Percentiles rank a stretch among this genome's conserved stretches.
These are phyloP conservation scores for Syndactyla subalaris DNA, from an alignment of 2,797 vertebrate genomes.

Conservation along the genomic window DNA sequence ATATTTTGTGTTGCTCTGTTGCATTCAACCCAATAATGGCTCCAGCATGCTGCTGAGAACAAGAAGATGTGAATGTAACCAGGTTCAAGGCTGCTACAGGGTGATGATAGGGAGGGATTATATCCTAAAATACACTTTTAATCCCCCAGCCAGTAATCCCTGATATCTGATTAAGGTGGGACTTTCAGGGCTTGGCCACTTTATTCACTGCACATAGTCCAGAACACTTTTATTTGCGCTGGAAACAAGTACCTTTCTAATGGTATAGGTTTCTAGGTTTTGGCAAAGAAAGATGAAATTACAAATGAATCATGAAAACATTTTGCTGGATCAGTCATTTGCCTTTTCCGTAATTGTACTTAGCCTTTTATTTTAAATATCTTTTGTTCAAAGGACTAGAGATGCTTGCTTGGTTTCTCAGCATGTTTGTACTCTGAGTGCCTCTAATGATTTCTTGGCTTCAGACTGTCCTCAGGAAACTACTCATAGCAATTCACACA, in stretches of 20 bases:
- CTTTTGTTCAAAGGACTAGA: conserved; percentile 13
- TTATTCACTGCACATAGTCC: not conserved
- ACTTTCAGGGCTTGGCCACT: not conserved
- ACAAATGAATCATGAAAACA: not conserved
- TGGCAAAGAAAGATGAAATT: not conserved
- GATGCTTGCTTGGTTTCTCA: conserved; percentile 1
- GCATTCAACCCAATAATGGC: not conserved
- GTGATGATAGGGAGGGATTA: not conserved
- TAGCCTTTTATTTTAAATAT: not conserved
- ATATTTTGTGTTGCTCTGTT: not conserved
- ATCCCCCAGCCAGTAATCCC: not conserved
- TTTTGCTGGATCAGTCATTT: not conserved
- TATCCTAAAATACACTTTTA: not conserved
- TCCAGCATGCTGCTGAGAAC: not conserved
- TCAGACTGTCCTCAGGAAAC: conserved; percentile 10
- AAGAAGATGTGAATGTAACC: not conserved
- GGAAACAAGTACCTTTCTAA: not conserved
- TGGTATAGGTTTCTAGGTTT: not conserved
- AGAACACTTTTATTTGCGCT: not conserved
- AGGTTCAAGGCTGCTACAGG: not conserved
- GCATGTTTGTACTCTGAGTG: not conserved
- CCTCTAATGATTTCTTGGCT: conserved; percentile 35
- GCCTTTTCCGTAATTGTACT: not conserved
- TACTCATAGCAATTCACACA: not conserved
- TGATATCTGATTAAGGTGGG: not conserved